phyloP scores from a whole-genome alignment of 2,888 invertebrate species.

The Drosophila villosipedis region DNA sequence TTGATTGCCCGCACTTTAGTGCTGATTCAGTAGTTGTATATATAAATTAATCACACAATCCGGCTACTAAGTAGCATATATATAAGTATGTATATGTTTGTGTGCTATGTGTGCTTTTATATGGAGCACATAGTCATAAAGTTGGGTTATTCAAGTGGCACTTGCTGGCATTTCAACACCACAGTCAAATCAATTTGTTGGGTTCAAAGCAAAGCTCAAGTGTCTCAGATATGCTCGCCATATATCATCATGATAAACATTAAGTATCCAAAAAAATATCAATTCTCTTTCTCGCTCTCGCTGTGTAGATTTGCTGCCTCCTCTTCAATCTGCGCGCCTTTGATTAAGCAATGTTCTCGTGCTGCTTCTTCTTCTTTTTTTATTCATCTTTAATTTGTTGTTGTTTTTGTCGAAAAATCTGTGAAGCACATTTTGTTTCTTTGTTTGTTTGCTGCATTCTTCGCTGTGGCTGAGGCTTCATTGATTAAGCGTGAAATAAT shows the following conservation, averaged over 20 bases:
- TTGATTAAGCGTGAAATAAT: conserved; percentile 82
- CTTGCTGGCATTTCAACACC: conserved; percentile 71
- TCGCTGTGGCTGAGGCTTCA: conserved; percentile 50
- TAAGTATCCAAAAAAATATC: conserved; percentile 24
- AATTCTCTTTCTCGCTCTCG: not conserved
- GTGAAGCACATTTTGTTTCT: conserved; percentile 17
- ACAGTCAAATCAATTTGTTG: conserved; percentile 72
- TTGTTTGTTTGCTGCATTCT: conserved; percentile 11
- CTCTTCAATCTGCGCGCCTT: conserved; percentile 28
- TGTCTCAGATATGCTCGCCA: conserved; percentile 47
- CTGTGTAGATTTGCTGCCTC: conserved; percentile 12
- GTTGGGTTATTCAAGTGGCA: conserved; percentile 61
- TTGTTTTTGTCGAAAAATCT: conserved; percentile 23
- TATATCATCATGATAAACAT: conserved; percentile 69
- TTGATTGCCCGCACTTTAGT: conserved; percentile 16
- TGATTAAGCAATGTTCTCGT: conserved; percentile 26
- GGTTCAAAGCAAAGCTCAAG: conserved; percentile 69
- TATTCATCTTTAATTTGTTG: not conserved
- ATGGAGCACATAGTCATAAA: conserved; percentile 29
- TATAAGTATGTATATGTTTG: not conserved
- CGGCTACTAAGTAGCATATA: conserved; percentile 17
- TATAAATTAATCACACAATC: conserved; percentile 30
- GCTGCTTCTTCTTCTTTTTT: not conserved
- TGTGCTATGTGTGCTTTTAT: conserved; percentile 6
- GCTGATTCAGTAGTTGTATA: not conserved